Percentiles rank a stretch among this genome's conserved stretches.
These are phyloP conservation scores for Dolichallabes microphthalmus DNA, from an alignment of 2,113 vertebrate genomes.

Conservation along the genomic window DNA sequence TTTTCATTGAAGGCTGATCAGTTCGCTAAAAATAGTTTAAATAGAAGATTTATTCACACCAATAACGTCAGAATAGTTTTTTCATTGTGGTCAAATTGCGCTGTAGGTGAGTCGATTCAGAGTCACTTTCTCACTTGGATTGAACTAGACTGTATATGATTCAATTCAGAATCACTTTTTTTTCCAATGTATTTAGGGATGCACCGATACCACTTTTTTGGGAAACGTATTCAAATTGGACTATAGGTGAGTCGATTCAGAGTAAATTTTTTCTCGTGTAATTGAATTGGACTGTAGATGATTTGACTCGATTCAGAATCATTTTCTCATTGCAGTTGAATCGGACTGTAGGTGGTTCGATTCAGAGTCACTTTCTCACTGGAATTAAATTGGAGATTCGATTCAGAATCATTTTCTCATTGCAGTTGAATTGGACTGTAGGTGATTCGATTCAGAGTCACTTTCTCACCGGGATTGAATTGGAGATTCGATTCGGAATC, in stretches of 20 bases:
- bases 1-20: not conserved
- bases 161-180: not conserved
- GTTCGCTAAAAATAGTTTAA: not conserved
- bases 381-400: not conserved
- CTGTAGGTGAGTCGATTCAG: not conserved
- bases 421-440: not conserved
- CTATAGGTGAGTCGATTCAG: not conserved
- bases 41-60: not conserved
- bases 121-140: not conserved
- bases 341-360: too few species aligned
- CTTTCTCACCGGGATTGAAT: not conserved
- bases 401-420: not conserved
- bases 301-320: not conserved
- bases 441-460: not conserved
- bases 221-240: too few species aligned
- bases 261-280: too few species aligned
- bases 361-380: not conserved
- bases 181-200: too few species aligned
- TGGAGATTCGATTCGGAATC: not conserved
- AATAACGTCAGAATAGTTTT: too few species aligned
- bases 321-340: not conserved
- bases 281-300: too few species aligned
- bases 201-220: too few species aligned
- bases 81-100: too few species aligned
- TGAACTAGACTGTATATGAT: too few species aligned